Base-by-base conservation (phyloP, 53 echinoderm and acorn worm genomes). In the Pentamera pediparva region DNA sequence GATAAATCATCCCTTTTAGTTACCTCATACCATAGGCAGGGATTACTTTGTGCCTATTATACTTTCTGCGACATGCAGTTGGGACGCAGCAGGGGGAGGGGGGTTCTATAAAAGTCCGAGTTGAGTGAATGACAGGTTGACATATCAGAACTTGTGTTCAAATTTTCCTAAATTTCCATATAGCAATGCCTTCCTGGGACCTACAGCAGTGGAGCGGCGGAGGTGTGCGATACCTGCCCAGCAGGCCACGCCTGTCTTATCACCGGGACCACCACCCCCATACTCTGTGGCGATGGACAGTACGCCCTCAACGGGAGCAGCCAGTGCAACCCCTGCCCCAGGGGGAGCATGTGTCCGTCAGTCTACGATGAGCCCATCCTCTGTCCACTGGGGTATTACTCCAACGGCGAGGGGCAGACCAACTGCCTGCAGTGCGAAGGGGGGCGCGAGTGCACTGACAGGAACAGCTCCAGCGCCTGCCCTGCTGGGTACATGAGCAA, bases 241-340 rank as follows among this genome's bases (percentile, higher is more conserved):
- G 82, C 81, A 3, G 96, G 96, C 22, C 80, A 82, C 36, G 57
- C 85, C 3, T 95, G 96, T 62, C 85, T 77, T 34, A 35, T 85
- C 3, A 75, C 65, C 33, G 87, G 91, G 32, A 83, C 81, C 56
- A 77, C 71, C 31, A 43, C 69, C 5, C 96, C 91, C 13, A 76
- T 76, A 3, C 41, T 70, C 31, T 95, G 96, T 38, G 83, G 85
- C 35, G 21, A 52, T 39, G 96, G 96, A 17, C 90, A 95, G 43
- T 95, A 84, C 36, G 85, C 96, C 10, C 61, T 70, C 79, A 95
- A 88, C 32, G 96, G 96, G 15, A 95, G 90, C 81, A 37, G 77
- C 2, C 59, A 56, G 55, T 95, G 96, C 35, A 47, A 32, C 54
- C 76, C 56, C 26, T 95, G 96, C 20, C 96, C 91, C 3, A 34